Percentiles rank a stretch among this genome's conserved stretches.
These are phyloP conservation scores for Huso huso DNA, from an alignment of 2,797 vertebrate genomes.

Conservation along the genomic window DNA sequence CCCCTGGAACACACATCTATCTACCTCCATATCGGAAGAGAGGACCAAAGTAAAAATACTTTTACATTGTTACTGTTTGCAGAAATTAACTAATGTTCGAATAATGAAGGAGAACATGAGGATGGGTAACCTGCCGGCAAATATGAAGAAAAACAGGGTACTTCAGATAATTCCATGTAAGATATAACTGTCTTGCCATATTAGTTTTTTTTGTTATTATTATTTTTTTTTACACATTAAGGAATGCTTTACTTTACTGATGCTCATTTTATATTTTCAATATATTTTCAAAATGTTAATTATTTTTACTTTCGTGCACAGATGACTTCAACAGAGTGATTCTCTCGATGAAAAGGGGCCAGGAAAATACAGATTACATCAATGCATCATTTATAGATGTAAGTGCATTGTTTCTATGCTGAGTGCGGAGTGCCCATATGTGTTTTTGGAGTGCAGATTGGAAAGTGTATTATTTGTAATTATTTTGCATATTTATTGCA, in stretches of 20 bases:
- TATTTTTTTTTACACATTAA: not conserved
- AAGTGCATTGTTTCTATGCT: slow-evolving; percentile 37
- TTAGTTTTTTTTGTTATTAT: not conserved
- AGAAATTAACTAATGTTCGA: slow-evolving; percentile 94
- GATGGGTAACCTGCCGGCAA: slow-evolving; percentile 87
- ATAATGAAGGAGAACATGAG: slow-evolving; percentile 99
- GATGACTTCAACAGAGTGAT: slow-evolving; percentile 98
- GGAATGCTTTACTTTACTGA: not conserved
- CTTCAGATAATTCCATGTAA: slow-evolving; percentile 98
- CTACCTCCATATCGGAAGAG: too few relatives aligned
- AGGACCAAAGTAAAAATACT: slow-evolving; percentile 13
- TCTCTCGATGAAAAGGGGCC: slow-evolving; percentile 94
- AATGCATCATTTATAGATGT: slow-evolving; percentile 98
- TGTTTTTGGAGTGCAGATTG: too few relatives aligned
- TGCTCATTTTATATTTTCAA: not conserved
- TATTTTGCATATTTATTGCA: too few relatives aligned
- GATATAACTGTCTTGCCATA: slow-evolving; percentile 18
- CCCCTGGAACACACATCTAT: too few relatives aligned
- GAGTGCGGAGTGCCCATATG: not conserved
- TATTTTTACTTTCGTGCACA: slow-evolving; percentile 35
- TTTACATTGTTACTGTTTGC: slow-evolving; percentile 17
- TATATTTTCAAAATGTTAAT: slow-evolving; percentile 8
- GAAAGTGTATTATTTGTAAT: too few relatives aligned
- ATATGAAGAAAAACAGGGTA: slow-evolving; percentile 97
- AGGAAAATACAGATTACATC: slow-evolving; percentile 95